Percentiles rank a stretch among this genome's conserved stretches.
Evolutionary conservation across 2,888 invertebrate species (phyloP).

Genomic region (Gnatocerus cornutus): DNA sequence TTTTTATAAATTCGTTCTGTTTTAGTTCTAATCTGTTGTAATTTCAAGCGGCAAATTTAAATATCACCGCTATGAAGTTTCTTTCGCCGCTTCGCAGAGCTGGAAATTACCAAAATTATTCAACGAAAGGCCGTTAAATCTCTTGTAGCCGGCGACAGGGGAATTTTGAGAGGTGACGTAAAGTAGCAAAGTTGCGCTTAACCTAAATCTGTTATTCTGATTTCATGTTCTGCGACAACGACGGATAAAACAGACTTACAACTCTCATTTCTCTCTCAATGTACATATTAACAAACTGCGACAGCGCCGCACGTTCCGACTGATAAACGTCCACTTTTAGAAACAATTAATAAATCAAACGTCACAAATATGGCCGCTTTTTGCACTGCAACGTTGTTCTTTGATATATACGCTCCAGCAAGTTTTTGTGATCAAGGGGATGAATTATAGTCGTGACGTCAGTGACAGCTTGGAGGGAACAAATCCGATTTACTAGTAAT

Average conservation of each 20-base stretch:
- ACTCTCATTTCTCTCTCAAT: background rate
- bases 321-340: background rate
- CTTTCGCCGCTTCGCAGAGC: background rate
- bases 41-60: too few relatives aligned
- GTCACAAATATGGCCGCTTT: conserved; percentile 9
- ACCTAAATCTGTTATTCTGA: conserved; percentile 19
- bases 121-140: conserved; percentile 13
- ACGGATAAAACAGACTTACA: conserved; percentile 3
- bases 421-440: conserved; percentile 4
- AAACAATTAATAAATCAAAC: conserved; percentile 4
- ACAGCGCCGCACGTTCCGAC: too few relatives aligned
- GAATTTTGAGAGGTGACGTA: conserved; percentile 15
- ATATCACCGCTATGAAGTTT: background rate
- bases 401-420: conserved; percentile 2
- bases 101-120: conserved; percentile 10
- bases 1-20: too few relatives aligned
- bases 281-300: background rate
- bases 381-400: conserved; percentile 7
- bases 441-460: conserved; percentile 17
- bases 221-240: conserved; percentile 13
- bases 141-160: background rate
- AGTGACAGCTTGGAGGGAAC: background rate
- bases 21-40: too few relatives aligned
- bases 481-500: conserved; percentile 5
- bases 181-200: conserved; percentile 17